Evolutionary conservation across 2,797 vertebrate genomes (phyloP).

Genomic region (Molossus molossus): DNA sequence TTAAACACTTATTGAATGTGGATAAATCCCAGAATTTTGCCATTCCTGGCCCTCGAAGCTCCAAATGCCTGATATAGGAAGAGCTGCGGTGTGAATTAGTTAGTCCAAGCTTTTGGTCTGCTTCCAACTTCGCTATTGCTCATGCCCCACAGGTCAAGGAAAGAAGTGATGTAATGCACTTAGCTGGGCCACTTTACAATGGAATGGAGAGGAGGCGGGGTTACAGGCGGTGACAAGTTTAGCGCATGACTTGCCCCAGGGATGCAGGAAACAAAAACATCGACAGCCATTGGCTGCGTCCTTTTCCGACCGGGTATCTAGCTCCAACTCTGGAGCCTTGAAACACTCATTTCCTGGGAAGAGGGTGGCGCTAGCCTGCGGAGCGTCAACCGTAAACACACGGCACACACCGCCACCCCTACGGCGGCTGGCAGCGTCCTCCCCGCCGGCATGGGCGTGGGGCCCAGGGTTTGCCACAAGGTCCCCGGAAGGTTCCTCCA

Average conservation of each 20-base stretch:
- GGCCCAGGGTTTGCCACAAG: not conserved
- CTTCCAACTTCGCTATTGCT: slow-evolving; percentile 76
- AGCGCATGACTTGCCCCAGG: slow-evolving; percentile 55
- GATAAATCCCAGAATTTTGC: slow-evolving; percentile 57
- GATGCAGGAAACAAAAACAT: slow-evolving; percentile 81
- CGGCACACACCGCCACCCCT: not conserved
- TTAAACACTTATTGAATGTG: not conserved
- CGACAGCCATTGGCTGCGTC: slow-evolving; percentile 59
- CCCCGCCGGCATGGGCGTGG: slow-evolving; percentile 72
- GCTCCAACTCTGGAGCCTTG: slow-evolving; percentile 63
- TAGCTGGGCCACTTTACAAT: slow-evolving; percentile 75
- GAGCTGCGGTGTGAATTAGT: slow-evolving; percentile 66
- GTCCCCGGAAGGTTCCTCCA: not conserved
- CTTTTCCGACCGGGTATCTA: slow-evolving; percentile 8
- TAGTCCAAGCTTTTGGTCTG: slow-evolving; percentile 63
- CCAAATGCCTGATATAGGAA: not conserved
- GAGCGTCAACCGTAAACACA: slow-evolving; percentile 43
- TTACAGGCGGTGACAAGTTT: slow-evolving; percentile 31
- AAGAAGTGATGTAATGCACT: slow-evolving; percentile 85
- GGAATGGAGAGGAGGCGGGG: slow-evolving; percentile 74
- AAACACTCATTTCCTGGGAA: slow-evolving; percentile 52
- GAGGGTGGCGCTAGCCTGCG: slow-evolving; percentile 67
- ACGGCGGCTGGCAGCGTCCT: slow-evolving; percentile 23
- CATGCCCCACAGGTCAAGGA: slow-evolving; percentile 73
- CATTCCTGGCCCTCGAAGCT: not conserved